Evolutionary conservation across 2,888 invertebrate genomes (phyloP), one percentile per base, ranked within the genome.

Genomic region (Acronicta alni): DNA sequence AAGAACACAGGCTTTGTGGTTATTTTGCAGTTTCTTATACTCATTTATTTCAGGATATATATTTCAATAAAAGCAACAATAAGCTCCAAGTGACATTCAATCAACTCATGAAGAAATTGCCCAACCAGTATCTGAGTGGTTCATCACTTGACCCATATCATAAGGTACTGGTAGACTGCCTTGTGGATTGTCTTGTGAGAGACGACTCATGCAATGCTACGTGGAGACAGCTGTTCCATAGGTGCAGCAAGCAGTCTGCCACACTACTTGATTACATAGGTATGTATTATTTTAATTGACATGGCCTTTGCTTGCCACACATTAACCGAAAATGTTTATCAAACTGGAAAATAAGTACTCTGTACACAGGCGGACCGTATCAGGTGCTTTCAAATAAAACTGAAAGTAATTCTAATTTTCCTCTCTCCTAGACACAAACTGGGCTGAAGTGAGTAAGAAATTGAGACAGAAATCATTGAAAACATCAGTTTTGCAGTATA

Each of bases 201-300:
- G 97, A 97, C 71, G 94, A 95, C 64, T 95, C 95, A 0, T 96
- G 96, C 76, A 96, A 96, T 74, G 94, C 94, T 45, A 94, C 95
- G 0, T 97, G 97, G 97, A 94, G 95, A 76, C 96, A 96, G 75
- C 86, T 96, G 48, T 97, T 97, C 87, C 89, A 95, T 30, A 96
- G 96, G 80, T 95, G 97, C 79, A 92, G 96, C 18, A 93, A 95
- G 59, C 96, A 96, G 78, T 96, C 97, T 17, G 96, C 96, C 38
- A 91, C 96, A 18, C 86, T 97, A 46, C 90, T 97, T 35, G 94
- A 93, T 64, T 95, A 93, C 86, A 94, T 95, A 75, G 92, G 95
- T 95, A 83, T 89, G 89, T 86, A 39, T 30, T 30, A 12, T 30
- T 30, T 30, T 30, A 30, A 1, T 6, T 30, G 30, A 3, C 30